Percentiles rank a stretch among this genome's conserved stretches.
phyloP scores from a whole-genome alignment of 2,113 vertebrate species.

The Martes martes region DNA sequence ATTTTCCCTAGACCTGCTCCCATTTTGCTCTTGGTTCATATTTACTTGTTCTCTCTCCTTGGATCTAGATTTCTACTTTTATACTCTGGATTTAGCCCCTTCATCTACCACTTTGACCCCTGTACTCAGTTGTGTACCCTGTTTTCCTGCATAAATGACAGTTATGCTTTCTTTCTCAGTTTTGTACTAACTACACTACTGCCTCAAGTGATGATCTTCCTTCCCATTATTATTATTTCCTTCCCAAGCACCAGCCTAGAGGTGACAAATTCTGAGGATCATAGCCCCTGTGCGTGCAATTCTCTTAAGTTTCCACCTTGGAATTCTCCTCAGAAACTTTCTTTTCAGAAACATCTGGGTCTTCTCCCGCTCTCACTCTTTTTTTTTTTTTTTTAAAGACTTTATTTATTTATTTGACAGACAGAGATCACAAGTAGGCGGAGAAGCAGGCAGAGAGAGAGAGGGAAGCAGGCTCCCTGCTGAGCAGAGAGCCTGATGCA shows the following conservation, averaged over 20 bases:
- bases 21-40: neutral
- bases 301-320: neutral
- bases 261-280: neutral
- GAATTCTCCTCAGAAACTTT: neutral
- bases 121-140: neutral
- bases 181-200: neutral
- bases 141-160: neutral
- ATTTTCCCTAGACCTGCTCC: neutral
- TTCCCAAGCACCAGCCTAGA: neutral
- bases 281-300: neutral
- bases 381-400: too few relatives aligned
- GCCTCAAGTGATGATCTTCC: neutral
- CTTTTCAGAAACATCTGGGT: neutral
- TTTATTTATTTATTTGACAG: too few relatives aligned
- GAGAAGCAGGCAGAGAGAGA: too few relatives aligned
- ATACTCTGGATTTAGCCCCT: neutral
- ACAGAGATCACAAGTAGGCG: too few relatives aligned
- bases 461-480: too few relatives aligned
- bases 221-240: neutral
- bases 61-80: neutral
- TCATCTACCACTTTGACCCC: neutral
- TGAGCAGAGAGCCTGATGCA: too few relatives aligned
- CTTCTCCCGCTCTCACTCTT: neutral
- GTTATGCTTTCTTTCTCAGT: neutral
- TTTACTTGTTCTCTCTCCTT: neutral